Evolutionary conservation across 2,888 invertebrate genomes (phyloP), one percentile per base, ranked within the genome.

Genomic region (Sialis lutaria): DNA sequence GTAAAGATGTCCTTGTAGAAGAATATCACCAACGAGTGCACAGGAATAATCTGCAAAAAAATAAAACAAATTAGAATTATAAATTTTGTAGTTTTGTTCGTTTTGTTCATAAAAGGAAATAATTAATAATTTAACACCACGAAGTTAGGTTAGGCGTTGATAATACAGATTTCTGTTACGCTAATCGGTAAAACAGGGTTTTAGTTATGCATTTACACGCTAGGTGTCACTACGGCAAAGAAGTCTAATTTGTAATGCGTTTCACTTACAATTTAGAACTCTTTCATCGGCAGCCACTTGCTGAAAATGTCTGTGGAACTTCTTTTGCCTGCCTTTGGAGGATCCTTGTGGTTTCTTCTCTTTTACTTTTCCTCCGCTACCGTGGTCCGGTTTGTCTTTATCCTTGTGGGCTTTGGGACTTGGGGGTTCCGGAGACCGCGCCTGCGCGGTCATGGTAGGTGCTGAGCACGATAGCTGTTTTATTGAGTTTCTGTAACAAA

Each of bases 1-100:
- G 70, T 92, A 93, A 55, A 95, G 75, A 63, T 89, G 85, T 47
- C 93, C 93, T 70, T 93, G 93, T 30, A 93, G 76, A 46, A 93
- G 69, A 56, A 92, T 88, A 65, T 93, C 93, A 52, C 88, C 87
- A 51, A 91, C 85, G 57, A 91, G 75, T 50, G 92, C 92, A 67
- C 92, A 92, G 42, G 90, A 88, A 70, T 87, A 93, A 73, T 89
- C 85, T 85, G 70, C 22, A 72, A 73, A 50, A 52, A 51, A 55
- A 52, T 40, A 41, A 40, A 22, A 34, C 8, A 33, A 4, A 41
- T 37, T 22, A 22, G 22, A 22, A 22, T 4, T 22, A 22, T 2
- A 22, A 22, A 22, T 22, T 22, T 22, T 22, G 4, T 22, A 4
- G 22, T 22, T 22, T 22, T 22, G 22, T 22, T 22, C 4, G 4